These are phyloP conservation scores for Podarcis muralis DNA, from an alignment of 2,113 vertebrate species.

Conservation along the genomic window DNA sequence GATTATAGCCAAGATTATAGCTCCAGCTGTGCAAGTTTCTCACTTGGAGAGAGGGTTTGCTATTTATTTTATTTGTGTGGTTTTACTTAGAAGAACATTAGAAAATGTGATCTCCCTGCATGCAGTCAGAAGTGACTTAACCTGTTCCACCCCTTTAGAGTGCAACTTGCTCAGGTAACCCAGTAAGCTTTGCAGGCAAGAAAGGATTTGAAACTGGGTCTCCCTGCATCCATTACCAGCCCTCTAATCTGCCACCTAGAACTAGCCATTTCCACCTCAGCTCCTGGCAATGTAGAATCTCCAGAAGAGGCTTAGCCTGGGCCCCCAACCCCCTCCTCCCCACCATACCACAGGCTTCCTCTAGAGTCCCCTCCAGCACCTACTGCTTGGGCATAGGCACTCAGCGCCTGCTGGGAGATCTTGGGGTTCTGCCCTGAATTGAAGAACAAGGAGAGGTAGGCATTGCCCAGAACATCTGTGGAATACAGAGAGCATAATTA, in stretches of 20 bases:
- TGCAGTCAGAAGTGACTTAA: neutral
- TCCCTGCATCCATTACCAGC: neutral
- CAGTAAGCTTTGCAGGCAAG: neutral
- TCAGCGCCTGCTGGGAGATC: constrained; percentile 88
- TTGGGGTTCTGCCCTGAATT: constrained; percentile 87
- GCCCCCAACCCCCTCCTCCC: neutral
- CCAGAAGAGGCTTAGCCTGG: neutral
- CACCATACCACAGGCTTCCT: neutral
- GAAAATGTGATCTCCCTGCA: too few relatives aligned
- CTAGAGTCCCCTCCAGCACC: constrained; percentile 62
- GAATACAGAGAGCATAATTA: constrained; percentile 28
- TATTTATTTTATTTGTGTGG: too few relatives aligned
- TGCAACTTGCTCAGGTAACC: neutral
- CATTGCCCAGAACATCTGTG: constrained; percentile 89
- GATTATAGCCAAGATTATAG: neutral
- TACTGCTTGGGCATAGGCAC: constrained; percentile 88
- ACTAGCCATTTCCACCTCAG: neutral
- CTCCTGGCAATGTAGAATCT: neutral
- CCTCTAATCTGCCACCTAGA: neutral
- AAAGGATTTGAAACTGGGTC: neutral
- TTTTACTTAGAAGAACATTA: neutral
- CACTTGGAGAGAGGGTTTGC: neutral
- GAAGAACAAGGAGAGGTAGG: constrained; percentile 90
- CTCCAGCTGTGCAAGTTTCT: neutral
- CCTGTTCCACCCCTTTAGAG: too few relatives aligned